Conservation (phyloP, 2,888 invertebrate species). For the Tigriopus californicus region DNA sequence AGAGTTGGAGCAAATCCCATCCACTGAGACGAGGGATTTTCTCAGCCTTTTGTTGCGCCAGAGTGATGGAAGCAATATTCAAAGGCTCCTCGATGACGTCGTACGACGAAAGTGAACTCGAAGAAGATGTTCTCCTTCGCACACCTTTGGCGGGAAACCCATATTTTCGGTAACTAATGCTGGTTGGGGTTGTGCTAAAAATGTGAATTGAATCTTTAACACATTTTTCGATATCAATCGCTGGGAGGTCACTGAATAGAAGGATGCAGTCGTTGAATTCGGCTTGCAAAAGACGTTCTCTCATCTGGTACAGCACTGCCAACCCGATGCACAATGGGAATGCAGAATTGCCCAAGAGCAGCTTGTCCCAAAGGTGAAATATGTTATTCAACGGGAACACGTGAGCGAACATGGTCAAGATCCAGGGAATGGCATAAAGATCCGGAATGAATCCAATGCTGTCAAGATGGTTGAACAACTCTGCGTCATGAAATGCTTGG, state of each 20-base stretch:
- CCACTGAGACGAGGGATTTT: slow-evolving; percentile 65
- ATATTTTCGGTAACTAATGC: slow-evolving; percentile 66
- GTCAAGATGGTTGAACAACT: slow-evolving; percentile 69
- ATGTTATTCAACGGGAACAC: slow-evolving; percentile 96
- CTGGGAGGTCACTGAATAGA: slow-evolving; percentile 90
- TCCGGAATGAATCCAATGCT: slow-evolving; percentile 87
- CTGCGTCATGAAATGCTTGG: slow-evolving; percentile 85
- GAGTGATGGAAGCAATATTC: slow-evolving; percentile 48
- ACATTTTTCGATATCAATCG: slow-evolving; percentile 15
- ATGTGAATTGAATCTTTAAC: slow-evolving; percentile 25
- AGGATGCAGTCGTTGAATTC: slow-evolving; percentile 97
- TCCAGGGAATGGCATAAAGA: slow-evolving; percentile 97
- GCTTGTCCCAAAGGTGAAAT: slow-evolving; percentile 89
- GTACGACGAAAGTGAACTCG: neutral
- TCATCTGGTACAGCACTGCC: slow-evolving; percentile 69
- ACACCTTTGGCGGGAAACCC: slow-evolving; percentile 28
- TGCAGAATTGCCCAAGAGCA: slow-evolving; percentile 75
- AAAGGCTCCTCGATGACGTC: slow-evolving; percentile 1
- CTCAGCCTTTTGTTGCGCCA: slow-evolving; percentile 50
- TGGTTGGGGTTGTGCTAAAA: slow-evolving; percentile 65
- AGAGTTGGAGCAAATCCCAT: slow-evolving; percentile 55
- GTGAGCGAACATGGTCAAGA: slow-evolving; percentile 90
- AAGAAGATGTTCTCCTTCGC: no score
- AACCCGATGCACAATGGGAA: slow-evolving; percentile 88
- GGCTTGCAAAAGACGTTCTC: slow-evolving; percentile 59